phyloP scores from a whole-genome alignment of 1,140 invertebrate species.

The Drosophila arawakana region DNA sequence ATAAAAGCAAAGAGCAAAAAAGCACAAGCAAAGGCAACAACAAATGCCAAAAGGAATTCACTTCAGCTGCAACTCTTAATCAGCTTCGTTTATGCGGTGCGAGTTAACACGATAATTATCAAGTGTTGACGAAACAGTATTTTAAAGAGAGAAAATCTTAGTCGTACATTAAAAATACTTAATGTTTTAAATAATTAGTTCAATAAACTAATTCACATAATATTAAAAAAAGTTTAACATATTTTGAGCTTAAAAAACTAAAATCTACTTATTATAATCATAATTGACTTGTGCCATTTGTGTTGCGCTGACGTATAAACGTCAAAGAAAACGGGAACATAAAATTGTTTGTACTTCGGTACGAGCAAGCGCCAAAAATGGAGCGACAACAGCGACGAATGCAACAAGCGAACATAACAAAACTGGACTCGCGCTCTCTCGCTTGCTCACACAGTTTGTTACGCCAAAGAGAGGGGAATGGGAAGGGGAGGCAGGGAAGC shows the following conservation, averaged over 20 bases:
- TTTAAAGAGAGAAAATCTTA: too few species aligned
- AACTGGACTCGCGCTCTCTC: conserved; percentile 29
- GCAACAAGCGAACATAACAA: conserved; percentile 39
- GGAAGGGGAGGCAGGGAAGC: neutral
- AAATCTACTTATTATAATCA: too few species aligned
- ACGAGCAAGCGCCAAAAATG: conserved; percentile 50
- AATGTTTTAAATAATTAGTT: too few species aligned
- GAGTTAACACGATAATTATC: neutral
- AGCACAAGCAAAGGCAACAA: conserved; percentile 7
- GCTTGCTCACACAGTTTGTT: neutral
- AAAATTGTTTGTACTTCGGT: conserved; percentile 31
- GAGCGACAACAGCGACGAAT: conserved; percentile 44
- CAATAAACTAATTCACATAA: too few species aligned
- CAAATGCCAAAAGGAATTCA: conserved; percentile 22
- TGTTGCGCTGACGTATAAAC: conserved; percentile 27
- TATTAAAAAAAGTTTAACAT: too few species aligned
- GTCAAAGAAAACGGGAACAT: conserved; percentile 30
- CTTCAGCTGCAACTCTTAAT: conserved; percentile 5
- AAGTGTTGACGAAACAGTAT: too few species aligned
- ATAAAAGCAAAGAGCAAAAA: conserved; percentile 1
- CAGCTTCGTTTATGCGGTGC: conserved; percentile 15
- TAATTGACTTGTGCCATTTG: neutral
- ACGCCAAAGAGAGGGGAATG: neutral
- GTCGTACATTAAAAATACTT: too few species aligned
- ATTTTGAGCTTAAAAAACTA: too few species aligned